Evolutionary conservation across 1,140 invertebrate species (phyloP).

Genomic region (Potamilus streckersoni): DNA sequence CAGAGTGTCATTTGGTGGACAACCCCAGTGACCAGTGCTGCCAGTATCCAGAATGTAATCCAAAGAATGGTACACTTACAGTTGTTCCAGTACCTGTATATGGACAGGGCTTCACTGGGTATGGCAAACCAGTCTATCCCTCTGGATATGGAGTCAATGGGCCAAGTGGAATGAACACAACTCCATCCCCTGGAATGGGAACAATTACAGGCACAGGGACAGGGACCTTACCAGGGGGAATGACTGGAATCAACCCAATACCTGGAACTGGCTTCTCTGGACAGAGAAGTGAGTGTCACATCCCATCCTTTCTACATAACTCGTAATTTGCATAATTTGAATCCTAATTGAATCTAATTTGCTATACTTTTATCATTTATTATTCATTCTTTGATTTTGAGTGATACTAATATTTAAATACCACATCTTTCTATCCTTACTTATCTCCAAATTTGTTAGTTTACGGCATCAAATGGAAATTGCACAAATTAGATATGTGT

Average conservation of each 20-base stretch:
- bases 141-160: too few relatives aligned
- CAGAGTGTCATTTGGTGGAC: conserved; percentile 27
- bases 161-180: background rate
- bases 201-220: conserved; percentile 6
- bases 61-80: conserved; percentile 1
- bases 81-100: conserved; percentile 23
- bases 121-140: conserved; percentile 10
- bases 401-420: too few relatives aligned
- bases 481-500: too few relatives aligned
- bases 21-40: conserved; percentile 28
- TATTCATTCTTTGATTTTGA: too few relatives aligned
- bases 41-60: conserved; percentile 19
- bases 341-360: too few relatives aligned
- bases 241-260: background rate
- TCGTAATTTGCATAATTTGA: too few relatives aligned
- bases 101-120: conserved; percentile 29
- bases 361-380: too few relatives aligned
- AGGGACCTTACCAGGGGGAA: background rate
- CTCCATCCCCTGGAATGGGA: conserved; percentile 20
- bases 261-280: conserved; percentile 10
- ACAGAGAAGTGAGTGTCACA: conserved; percentile 11
- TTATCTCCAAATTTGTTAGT: too few relatives aligned
- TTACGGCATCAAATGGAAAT: too few relatives aligned
- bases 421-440: too few relatives aligned
- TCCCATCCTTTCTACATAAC: too few relatives aligned